Evolutionary conservation across 2,888 invertebrate genomes (phyloP).

Genomic region (Ochropleura leucogaster): DNA sequence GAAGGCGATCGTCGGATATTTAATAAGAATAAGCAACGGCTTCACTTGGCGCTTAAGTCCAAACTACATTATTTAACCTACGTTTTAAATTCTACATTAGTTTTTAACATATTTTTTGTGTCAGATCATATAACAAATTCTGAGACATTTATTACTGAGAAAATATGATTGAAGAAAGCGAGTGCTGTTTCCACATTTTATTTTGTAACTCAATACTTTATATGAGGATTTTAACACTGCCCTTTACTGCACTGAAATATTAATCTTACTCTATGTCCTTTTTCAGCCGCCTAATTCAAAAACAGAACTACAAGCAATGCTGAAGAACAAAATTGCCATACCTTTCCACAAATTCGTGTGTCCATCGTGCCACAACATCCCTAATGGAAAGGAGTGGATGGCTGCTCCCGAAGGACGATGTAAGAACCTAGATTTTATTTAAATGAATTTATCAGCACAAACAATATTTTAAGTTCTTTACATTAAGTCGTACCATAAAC

Average conservation of each 20-base stretch:
- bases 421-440: constrained; percentile 66
- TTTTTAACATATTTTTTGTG: background rate
- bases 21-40: background rate
- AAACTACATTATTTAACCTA: too few species aligned
- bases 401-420: constrained; percentile 92
- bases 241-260: too few species aligned
- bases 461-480: background rate
- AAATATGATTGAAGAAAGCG: background rate
- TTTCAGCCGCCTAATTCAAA: constrained; percentile 93
- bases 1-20: background rate
- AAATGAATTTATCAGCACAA: background rate
- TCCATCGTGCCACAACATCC: constrained; percentile 96
- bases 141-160: background rate
- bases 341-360: constrained; percentile 98
- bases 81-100: too few species aligned
- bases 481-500: background rate
- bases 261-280: background rate
- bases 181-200: background rate
- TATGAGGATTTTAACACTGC: too few species aligned
- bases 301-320: constrained; percentile 93
- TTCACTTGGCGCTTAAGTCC: too few species aligned
- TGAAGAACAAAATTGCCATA: constrained; percentile 94
- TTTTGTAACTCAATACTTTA: background rate
- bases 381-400: constrained; percentile 96
- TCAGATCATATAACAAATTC: background rate